Base-by-base conservation (phyloP, 2,113 vertebrate genomes). In the Alethe castanea region DNA sequence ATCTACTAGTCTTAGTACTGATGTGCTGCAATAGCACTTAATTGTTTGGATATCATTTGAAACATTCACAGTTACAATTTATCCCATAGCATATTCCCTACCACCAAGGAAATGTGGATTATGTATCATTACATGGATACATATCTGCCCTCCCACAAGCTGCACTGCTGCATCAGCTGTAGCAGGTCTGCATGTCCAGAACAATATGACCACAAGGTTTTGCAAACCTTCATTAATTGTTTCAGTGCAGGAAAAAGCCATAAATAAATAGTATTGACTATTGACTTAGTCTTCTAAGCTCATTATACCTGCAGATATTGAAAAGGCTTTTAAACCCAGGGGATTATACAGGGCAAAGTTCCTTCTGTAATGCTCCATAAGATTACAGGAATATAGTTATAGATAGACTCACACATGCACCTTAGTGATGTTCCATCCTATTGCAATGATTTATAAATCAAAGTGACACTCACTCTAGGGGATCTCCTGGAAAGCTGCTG, bases 241-340 rank as follows among this genome's bases (percentile, higher is more conserved):
- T 82, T 80, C 29, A 62, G 61, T 12, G n/a, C 19, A 94, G 48
- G 53, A 82, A 70, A 93, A 88, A 45, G 40, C 5, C 47, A 53
- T 56, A 86, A 86, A 83, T 50, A 90, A 86, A 82, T 47, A 60
- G 25, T 40, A 90, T 54, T 38, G 87, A 50, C 60, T 82, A 78
- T 83, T 81, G 40, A 40, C 40, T 62, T 61, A 38, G 19, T 67
- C 60, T 52, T 86, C 47, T 86, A 86, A 73, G 15, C 10, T 95
- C 42, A 42, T 92, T 90, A 78, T 64, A 62, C 20, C 38, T 73
- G 40, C 1, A 0, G 36, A 88, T 96, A 81, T 42, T 38, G n/a
- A 91, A 93, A 95, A 80, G 60, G 56, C 38, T 95, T 96, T 81
- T 67, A 90, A 79, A 6, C 36, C 33, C 35, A 57, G 47, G 81